Evolutionary conservation across 2,888 invertebrate species (phyloP), one percentile per base, ranked within the genome.

Genomic region (Salticus scenicus): DNA sequence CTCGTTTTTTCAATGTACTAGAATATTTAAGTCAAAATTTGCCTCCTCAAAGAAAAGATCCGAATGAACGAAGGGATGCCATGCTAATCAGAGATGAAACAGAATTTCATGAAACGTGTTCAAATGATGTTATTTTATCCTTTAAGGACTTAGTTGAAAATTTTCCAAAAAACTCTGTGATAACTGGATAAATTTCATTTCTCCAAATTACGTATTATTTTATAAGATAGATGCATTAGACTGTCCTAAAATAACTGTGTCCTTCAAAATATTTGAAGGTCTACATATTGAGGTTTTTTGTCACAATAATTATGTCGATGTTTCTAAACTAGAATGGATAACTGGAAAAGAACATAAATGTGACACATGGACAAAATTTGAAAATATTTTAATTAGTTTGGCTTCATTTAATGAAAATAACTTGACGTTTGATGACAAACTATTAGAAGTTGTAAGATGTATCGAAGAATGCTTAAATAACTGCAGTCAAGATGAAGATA

Each of bases 331-430:
- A 14, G 14, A 70, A 30, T 37, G 24, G n/a, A 20, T 70, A 4
- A 12, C n/a, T 4, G 31, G 17, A 14, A 37, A 17, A 33, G 37
- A 70, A 5, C 20, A 8, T 12, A 70, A 70, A 37, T 70, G 37
- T 37, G 37, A 37, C 37, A 4, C 2, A n/a, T 70, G 70, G 70
- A 31, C 33, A 5, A 37, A 70, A 37, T 70, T 70, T 37, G 20
- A 70, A n/a, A 27, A 33, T 31, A 27, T 70, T 7, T 12, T 37
- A 10, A 37, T 4, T 37, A 37, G 7, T 7, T 7, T 10, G 4
- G 4, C 37, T 37, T 37, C 37, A 37, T 37, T 37, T 37, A 7
- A 4, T 7, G 4, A 4, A 37, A 37, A 37, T 37, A 37, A n/a
- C n/a, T n/a, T n/a, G n/a, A n/a, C n/a, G n/a, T n/a, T n/a, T n/a